Evolutionary conservation across 2,113 vertebrate genomes (phyloP).

Genomic region (Rousettus leschenaultii): DNA sequence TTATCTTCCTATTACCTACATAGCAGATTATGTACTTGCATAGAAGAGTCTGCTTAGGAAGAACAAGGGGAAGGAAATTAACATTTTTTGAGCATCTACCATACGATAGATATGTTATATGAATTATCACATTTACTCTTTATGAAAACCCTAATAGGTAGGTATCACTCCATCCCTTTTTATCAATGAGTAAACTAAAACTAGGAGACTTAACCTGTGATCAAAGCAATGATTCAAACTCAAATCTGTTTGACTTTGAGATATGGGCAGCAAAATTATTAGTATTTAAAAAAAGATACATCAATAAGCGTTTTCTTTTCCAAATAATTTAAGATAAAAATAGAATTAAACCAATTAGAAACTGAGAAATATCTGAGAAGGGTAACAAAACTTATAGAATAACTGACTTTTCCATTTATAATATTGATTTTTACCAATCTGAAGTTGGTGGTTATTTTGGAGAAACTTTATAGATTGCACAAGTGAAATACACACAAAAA

Average conservation of each 20-base stretch:
- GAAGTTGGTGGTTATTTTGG: not conserved
- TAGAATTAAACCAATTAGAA: not conserved
- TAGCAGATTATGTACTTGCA: not conserved
- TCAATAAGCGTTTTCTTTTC: not conserved
- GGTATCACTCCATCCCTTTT: not conserved
- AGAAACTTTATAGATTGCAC: not conserved
- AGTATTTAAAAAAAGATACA: not conserved
- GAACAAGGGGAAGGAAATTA: not conserved
- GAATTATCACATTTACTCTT: not conserved
- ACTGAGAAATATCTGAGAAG: not conserved
- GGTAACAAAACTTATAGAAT: not conserved
- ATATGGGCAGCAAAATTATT: not conserved
- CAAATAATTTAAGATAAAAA: slow-evolving; percentile 7
- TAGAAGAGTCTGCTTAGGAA: not conserved
- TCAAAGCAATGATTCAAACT: not conserved
- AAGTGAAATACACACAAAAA: not conserved
- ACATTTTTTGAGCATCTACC: not conserved
- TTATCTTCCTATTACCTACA: not conserved
- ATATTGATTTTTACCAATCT: not conserved
- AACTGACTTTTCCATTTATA: not conserved
- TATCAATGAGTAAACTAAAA: not conserved
- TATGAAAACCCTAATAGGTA: not conserved
- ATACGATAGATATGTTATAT: not conserved
- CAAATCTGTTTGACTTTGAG: not conserved
- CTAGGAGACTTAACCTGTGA: not conserved